Evolutionary conservation across 64 coral and sea anemone species (phyloP), one percentile per base, ranked within the genome.

Genomic region (Hydrozoanthus tunicans): DNA sequence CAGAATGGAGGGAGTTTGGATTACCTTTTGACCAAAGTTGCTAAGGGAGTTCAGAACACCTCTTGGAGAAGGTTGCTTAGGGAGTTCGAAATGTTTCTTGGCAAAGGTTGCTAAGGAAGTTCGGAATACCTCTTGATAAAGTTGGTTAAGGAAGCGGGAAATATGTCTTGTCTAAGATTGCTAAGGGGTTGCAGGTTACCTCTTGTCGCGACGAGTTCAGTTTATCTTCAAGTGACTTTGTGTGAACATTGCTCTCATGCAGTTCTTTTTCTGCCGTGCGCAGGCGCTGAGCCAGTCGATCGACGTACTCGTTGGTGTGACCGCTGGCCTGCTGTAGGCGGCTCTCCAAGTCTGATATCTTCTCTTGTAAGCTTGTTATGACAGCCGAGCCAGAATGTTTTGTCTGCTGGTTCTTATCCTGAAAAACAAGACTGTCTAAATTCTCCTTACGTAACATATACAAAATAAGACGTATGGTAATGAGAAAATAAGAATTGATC

Each of bases 281-380:
- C 25, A 96, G 86, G 15, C 74, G 81, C 58, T 51, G 63, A 56
- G 70, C 84, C 53, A 96, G 56, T 64, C 6, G 56, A 26, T 8
- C 6, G 5, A 91, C 73, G 9, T 96, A 73, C 70, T 74, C 86
- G 8, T 26, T 90, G 51, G 12, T 59, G 51, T 14, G 81, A 86
- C 43, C 80, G 89, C 75, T 88, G 15, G 57, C 76, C 51, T 55
- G 43, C 27, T 83, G 26, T 65, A 90, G 24, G 24, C 91, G 83
- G 54, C 76, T 79, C 72, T 96, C 88, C 51, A 96, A 58, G 62
- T 96, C 89, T 15, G 51, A 17, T 51, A 96, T 67, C 79, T 96
- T 93, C 13, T 65, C 86, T 32, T 96, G 72, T 24, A 96, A 82
- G 82, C 86, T 89, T 24, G 56, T 24, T 13, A 96, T 91, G 5